Evolutionary conservation across 2,888 invertebrate genomes (phyloP).

Genomic region (Monopis laevigella): DNA sequence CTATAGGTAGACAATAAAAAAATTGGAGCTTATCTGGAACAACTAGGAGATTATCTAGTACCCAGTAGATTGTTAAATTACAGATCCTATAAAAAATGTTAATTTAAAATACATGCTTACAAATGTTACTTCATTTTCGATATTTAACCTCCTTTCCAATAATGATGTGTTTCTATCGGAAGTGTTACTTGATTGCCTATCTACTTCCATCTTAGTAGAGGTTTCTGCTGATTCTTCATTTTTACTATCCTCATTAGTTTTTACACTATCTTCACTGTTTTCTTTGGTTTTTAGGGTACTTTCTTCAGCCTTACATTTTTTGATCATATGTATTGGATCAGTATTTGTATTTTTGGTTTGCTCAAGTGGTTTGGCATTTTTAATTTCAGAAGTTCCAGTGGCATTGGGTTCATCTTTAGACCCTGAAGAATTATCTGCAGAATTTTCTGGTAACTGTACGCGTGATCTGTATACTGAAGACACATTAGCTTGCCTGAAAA

Average conservation of each 20-base stretch:
- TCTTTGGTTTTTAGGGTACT: constrained; percentile 15
- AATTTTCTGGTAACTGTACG: constrained; percentile 24
- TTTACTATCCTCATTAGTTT: constrained; percentile 18
- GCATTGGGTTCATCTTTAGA: not conserved
- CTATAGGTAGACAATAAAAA: too few species aligned
- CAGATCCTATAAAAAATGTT: too few species aligned
- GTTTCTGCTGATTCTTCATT: not conserved
- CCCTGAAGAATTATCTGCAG: too few species aligned
- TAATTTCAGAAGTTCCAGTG: not conserved
- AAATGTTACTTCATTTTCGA: constrained; percentile 58
- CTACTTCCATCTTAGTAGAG: too few species aligned
- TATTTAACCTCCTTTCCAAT: constrained; percentile 46
- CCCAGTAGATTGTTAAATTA: too few species aligned
- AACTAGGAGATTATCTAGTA: too few species aligned
- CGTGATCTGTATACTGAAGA: constrained; percentile 50
- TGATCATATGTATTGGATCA: constrained; percentile 32
- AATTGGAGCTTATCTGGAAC: too few species aligned
- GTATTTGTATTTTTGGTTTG: constrained; percentile 14
- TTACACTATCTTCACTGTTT: constrained; percentile 14
- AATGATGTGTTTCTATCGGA: not conserved
- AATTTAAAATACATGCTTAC: too few species aligned
- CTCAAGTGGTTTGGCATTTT: not conserved
- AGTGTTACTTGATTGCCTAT: too few species aligned
- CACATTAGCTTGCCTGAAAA: constrained; percentile 75
- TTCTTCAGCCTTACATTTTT: constrained; percentile 23